phyloP scores from a whole-genome alignment of 2,888 invertebrate species.

The Tinea semifulvella region DNA sequence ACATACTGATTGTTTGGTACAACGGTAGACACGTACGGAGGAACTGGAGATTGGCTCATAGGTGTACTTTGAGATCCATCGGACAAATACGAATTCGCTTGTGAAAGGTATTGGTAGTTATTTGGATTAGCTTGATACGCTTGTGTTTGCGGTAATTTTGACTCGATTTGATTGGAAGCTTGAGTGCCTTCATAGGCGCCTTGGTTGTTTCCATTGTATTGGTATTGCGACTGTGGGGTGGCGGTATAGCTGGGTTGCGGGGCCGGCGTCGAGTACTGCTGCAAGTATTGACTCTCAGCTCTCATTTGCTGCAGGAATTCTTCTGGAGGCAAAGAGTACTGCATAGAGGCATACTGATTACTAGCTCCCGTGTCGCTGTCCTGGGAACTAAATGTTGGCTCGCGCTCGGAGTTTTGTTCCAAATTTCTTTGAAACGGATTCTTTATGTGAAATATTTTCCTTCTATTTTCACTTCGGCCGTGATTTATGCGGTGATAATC shows the following conservation, averaged over 20 bases:
- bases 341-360: slow-evolving; percentile 57
- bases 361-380: slow-evolving; percentile 54
- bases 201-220: slow-evolving; percentile 42
- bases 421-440: slow-evolving; percentile 51
- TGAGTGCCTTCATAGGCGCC: slow-evolving; percentile 39
- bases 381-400: slow-evolving; percentile 25
- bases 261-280: slow-evolving; percentile 40
- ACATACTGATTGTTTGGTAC: slow-evolving; percentile 42
- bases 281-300: slow-evolving; percentile 43
- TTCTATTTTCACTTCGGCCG: slow-evolving; percentile 27
- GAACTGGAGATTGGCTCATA: slow-evolving; percentile 29
- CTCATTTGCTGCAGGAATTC: slow-evolving; percentile 55
- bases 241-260: slow-evolving; percentile 46
- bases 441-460: slow-evolving; percentile 52
- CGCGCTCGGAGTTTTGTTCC: slow-evolving; percentile 28
- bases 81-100: slow-evolving; percentile 33
- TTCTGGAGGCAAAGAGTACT: slow-evolving; percentile 59
- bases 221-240: slow-evolving; percentile 52
- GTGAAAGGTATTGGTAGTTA: slow-evolving; percentile 37
- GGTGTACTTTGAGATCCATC: slow-evolving; percentile 44
- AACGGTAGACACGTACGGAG: slow-evolving; percentile 43
- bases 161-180: slow-evolving; percentile 38
- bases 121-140: slow-evolving; percentile 35
- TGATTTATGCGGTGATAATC: slow-evolving; percentile 38
- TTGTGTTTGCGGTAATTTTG: slow-evolving; percentile 36